These are phyloP conservation scores for Nycticryphes semicollaris DNA, from an alignment of 2,113 vertebrate genomes.

Conservation along the genomic window DNA sequence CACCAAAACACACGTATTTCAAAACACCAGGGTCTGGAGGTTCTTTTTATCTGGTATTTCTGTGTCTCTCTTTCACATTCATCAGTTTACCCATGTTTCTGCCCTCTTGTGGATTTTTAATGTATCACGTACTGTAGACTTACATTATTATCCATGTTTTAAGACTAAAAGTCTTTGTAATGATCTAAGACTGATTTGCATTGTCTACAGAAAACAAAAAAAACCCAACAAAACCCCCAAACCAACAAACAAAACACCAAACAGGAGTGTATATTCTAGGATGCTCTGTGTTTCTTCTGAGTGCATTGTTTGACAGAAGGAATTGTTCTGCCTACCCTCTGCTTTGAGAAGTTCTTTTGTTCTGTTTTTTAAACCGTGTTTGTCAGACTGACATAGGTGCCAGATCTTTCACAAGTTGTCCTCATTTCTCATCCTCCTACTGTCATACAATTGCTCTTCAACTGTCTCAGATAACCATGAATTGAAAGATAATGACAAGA, in stretches of 20 bases:
- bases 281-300: background rate
- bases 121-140: background rate
- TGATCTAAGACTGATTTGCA: background rate
- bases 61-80: background rate
- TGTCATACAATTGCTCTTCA: background rate
- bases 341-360: background rate
- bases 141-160: background rate
- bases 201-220: background rate
- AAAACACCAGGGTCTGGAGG: background rate
- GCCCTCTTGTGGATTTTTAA: conserved; percentile 42
- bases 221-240: too few relatives aligned
- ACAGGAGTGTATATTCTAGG: fast-evolving
- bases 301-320: background rate
- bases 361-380: background rate
- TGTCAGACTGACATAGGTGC: background rate
- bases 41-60: background rate
- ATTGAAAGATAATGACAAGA: background rate
- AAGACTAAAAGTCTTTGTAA: background rate
- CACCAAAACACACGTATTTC: background rate
- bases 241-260: too few relatives aligned
- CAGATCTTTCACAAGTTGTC: background rate
- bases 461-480: background rate
- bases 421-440: background rate
- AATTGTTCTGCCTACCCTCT: background rate
- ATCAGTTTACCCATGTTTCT: background rate